These are phyloP conservation scores for Neodiprion pinetum DNA, from an alignment of 1,140 invertebrate genomes.

Conservation along the genomic window DNA sequence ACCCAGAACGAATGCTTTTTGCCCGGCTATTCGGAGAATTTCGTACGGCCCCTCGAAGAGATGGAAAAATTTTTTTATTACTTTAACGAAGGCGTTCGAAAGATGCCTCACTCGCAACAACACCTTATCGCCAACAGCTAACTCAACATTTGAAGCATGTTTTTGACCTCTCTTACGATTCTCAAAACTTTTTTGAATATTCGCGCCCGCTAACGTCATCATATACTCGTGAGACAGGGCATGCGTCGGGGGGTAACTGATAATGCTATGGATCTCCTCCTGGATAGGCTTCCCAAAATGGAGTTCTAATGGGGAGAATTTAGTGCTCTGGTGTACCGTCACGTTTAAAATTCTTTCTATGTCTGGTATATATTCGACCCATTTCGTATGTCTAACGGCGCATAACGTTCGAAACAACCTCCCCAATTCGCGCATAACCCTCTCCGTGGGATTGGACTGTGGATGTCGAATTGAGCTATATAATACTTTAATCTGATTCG, in stretches of 20 bases:
- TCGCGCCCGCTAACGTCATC: not conserved
- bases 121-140: constrained; percentile 9
- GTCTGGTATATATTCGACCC: constrained; percentile 19
- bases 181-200: constrained; percentile 10
- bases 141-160: not conserved
- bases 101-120: constrained; percentile 15
- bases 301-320: constrained; percentile 26
- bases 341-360: constrained; percentile 20
- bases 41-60: constrained; percentile 20
- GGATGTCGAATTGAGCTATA: constrained; percentile 24
- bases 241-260: not conserved
- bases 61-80: not conserved
- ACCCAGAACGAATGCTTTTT: constrained; percentile 6
- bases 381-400: constrained; percentile 17
- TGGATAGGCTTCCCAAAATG: constrained; percentile 24
- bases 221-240: too few relatives aligned
- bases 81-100: constrained; percentile 5
- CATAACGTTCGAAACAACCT: constrained; percentile 25
- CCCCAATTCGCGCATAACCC: constrained; percentile 24
- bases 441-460: constrained; percentile 26
- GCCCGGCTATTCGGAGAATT: constrained; percentile 1
- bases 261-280: not conserved
- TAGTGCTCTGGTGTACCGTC: constrained; percentile 26
- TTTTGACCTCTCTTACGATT: constrained; percentile 16
- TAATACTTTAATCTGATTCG: constrained; percentile 16